A percentile compares a stretch with the other conserved stretches of the same genome.
These are phyloP conservation scores for Erebia palarica DNA, from an alignment of 2,888 invertebrate genomes.

Conservation along the genomic window DNA sequence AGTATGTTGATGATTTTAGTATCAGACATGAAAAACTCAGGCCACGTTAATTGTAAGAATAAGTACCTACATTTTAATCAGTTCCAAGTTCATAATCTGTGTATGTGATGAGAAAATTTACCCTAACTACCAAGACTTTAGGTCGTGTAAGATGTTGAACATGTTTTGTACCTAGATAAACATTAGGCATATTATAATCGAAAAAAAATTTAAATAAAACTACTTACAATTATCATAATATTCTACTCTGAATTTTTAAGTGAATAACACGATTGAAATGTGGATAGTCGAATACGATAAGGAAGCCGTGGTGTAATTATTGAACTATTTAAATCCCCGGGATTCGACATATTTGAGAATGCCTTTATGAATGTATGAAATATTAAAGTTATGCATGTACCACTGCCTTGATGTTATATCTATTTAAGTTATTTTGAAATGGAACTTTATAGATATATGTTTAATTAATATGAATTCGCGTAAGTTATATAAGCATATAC, in stretches of 20 bases:
- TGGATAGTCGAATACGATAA: neutral
- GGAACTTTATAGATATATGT: conserved; percentile 58
- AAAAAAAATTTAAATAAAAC: conserved; percentile 4
- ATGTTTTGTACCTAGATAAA: conserved; percentile 21
- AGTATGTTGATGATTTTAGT: neutral
- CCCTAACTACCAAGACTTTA: neutral
- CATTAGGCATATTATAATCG: neutral
- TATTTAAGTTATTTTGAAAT: conserved; percentile 60
- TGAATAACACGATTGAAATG: neutral
- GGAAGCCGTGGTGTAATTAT: neutral
- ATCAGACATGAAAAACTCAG: neutral
- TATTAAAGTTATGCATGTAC: conserved; percentile 45
- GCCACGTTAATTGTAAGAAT: neutral
- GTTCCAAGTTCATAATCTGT: neutral
- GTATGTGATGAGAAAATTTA: neutral
- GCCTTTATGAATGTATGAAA: conserved; percentile 23
- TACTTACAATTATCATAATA: neutral
- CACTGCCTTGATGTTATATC: conserved; percentile 74
- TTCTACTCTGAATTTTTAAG: neutral
- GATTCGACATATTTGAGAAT: neutral
- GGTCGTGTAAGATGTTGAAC: neutral
- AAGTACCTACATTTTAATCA: neutral
- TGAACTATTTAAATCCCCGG: neutral
- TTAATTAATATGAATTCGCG: conserved; percentile 51
- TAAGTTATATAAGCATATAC: conserved; percentile 45